A percentile compares a stretch with the other conserved stretches of the same genome.
Evolutionary conservation across 2,797 vertebrate species (phyloP).

Genomic region (Anas bahamensis): DNA sequence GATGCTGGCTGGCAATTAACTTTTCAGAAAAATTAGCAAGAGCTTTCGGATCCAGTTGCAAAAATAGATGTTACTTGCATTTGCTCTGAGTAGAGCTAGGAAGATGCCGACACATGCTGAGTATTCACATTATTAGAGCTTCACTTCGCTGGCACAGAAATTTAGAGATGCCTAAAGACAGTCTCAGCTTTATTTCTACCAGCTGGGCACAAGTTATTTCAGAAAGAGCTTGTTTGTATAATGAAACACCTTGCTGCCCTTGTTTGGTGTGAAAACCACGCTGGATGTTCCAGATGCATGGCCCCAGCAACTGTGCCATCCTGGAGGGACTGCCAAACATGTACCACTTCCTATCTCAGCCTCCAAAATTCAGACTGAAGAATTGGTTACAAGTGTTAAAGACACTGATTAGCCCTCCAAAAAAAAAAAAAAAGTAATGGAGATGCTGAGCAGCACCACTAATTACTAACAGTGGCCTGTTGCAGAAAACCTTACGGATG

Average conservation of each 20-base stretch:
- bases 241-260: neutral
- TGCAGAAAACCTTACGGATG: neutral
- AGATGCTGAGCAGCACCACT: neutral
- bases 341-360: neutral
- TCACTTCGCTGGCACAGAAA: neutral
- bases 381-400: neutral
- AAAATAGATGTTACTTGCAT: neutral
- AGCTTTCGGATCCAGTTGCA: neutral
- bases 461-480: neutral
- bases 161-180: neutral
- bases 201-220: neutral
- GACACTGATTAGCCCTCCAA: neutral
- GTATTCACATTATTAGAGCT: neutral
- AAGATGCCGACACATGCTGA: neutral
- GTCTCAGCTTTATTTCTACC: neutral
- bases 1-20: neutral
- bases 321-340: neutral
- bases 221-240: neutral
- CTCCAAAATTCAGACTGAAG: neutral
- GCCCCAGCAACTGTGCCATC: neutral
- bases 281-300: neutral
- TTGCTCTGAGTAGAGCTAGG: neutral
- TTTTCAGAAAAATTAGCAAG: neutral
- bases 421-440: neutral
- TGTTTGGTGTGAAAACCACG: neutral